Conservation (phyloP, 2,113 vertebrate species). For the Macrotis lagotis region DNA sequence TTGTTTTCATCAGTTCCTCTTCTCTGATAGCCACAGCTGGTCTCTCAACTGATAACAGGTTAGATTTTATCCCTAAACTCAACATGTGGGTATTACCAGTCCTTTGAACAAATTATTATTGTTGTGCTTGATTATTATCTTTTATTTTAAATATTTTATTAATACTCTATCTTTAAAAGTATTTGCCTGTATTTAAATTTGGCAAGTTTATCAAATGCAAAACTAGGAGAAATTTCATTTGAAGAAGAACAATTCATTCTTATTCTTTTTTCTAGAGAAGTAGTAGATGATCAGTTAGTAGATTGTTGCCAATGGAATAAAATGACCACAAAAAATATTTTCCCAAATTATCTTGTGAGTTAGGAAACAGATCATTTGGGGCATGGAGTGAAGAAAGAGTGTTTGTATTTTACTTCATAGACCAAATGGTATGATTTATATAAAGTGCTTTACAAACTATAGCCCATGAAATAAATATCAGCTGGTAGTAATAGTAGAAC, state of each 20-base stretch:
- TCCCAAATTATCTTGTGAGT: conserved; percentile 5
- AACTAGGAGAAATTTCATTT: conserved; percentile 31
- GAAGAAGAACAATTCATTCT: conserved; percentile 16
- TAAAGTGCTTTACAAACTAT: neutral
- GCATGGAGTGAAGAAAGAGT: neutral
- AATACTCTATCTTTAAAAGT: conserved; percentile 28
- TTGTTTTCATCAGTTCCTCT: conserved; percentile 97
- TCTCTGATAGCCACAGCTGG: conserved; percentile 97
- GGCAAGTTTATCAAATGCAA: conserved; percentile 3
- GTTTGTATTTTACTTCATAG: neutral
- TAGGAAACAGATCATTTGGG: conserved; percentile 9
- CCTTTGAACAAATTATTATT: neutral
- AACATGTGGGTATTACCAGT: neutral
- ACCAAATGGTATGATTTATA: neutral
- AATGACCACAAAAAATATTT: conserved; percentile 6
- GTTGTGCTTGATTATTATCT: neutral
- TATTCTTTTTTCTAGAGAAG: conserved; percentile 26
- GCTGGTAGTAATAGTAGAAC: neutral
- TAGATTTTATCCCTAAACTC: conserved; percentile 59
- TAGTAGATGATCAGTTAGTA: neutral
- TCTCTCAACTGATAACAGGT: conserved; percentile 97
- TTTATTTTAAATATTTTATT: conserved; percentile 31
- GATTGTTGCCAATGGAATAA: conserved; percentile 26
- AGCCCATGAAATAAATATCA: neutral
- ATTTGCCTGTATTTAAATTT: neutral